phyloP scores from a whole-genome alignment of 2,797 vertebrate species.

The Forpus xanthops region DNA sequence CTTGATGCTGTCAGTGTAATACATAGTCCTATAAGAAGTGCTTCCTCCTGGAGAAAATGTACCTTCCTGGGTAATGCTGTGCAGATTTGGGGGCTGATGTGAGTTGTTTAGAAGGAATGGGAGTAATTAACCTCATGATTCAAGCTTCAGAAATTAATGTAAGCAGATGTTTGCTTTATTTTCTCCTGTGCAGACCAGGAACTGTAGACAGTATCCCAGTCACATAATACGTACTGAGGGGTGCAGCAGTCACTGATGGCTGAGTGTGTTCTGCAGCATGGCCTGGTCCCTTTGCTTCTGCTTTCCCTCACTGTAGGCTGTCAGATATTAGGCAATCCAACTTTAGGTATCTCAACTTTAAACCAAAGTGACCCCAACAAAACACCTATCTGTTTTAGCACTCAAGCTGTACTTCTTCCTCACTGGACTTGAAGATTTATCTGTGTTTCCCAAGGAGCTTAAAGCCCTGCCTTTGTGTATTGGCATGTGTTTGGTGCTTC shows the following conservation, averaged over 20 bases:
- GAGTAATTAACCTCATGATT: neutral
- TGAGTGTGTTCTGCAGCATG: neutral
- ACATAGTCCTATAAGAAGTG: neutral
- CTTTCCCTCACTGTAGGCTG: neutral
- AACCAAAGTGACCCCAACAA: neutral
- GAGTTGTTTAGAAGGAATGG: neutral
- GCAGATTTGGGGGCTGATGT: neutral
- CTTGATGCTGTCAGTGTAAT: neutral
- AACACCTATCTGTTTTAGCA: neutral
- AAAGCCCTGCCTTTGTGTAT: neutral
- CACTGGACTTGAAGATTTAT: neutral
- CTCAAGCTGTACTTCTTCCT: neutral
- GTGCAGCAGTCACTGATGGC: neutral
- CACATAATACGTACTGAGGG: neutral
- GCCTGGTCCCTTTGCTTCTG: neutral
- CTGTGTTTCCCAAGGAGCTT: neutral
- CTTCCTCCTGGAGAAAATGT: neutral
- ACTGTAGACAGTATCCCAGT: neutral
- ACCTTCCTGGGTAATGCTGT: neutral
- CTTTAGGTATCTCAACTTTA: neutral
- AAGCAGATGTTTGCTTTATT: neutral
- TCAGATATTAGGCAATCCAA: rapidly evolving
- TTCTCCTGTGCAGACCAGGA: neutral
- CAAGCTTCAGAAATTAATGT: neutral
- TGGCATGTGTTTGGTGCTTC: neutral